Percentiles rank a stretch among this genome's conserved stretches.
These are phyloP conservation scores for Argyresthia albistria DNA, from an alignment of 2,888 invertebrate species.

Conservation along the genomic window DNA sequence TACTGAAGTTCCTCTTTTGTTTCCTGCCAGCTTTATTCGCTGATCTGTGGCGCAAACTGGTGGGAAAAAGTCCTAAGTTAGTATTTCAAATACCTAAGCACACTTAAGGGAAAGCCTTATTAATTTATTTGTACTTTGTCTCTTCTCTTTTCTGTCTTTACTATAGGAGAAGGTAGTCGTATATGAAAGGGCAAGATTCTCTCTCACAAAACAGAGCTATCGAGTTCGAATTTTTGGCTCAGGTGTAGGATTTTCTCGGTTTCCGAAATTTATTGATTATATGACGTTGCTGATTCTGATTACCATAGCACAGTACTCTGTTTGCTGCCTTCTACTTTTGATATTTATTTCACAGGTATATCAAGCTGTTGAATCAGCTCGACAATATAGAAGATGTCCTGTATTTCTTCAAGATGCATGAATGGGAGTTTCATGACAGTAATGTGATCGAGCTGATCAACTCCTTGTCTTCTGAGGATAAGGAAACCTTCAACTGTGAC, in stretches of 20 bases:
- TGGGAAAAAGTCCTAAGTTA: slow-evolving; percentile 65
- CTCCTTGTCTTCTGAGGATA: slow-evolving; percentile 73
- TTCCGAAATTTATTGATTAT: too few species aligned
- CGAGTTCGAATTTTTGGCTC: too few species aligned
- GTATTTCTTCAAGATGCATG: slow-evolving; percentile 83
- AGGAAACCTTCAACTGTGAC: slow-evolving; percentile 83
- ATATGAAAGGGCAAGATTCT: too few species aligned
- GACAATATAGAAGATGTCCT: slow-evolving; percentile 81
- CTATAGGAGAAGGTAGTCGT: too few species aligned
- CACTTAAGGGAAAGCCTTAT: background rate
- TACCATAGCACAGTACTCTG: too few species aligned
- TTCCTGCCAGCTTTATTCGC: slow-evolving; percentile 80
- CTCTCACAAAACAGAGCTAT: too few species aligned
- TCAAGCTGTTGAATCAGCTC: slow-evolving; percentile 81
- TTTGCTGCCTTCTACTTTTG: slow-evolving; percentile 7
- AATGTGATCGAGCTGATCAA: slow-evolving; percentile 75
- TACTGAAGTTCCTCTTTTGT: background rate
- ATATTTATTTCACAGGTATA: slow-evolving; percentile 70
- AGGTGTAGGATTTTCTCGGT: too few species aligned
- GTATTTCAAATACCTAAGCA: slow-evolving; percentile 16
- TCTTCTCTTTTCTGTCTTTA: background rate
- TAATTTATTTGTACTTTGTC: too few species aligned
- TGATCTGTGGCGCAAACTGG: slow-evolving; percentile 78
- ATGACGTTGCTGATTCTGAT: too few species aligned
- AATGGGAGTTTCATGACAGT: slow-evolving; percentile 85